Evolutionary conservation across 1,140 invertebrate species (phyloP).

Genomic region (Ceratina calcarata): DNA sequence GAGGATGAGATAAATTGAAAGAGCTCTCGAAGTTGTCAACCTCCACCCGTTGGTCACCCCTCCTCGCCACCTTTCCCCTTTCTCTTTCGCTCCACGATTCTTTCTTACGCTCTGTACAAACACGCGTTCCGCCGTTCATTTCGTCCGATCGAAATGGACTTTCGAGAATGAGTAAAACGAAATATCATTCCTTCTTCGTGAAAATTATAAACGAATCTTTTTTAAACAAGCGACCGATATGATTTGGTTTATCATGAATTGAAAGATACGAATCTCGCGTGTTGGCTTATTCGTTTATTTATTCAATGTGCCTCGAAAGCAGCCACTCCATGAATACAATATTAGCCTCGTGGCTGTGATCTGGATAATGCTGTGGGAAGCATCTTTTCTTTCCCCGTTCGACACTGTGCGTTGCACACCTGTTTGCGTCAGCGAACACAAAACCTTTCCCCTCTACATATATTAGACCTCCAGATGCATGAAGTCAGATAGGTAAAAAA

Average conservation of each 20-base stretch:
- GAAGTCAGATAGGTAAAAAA: no score
- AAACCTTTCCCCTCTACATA: no score
- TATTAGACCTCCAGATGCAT: no score
- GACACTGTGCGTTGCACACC: neutral
- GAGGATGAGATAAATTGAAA: constrained; percentile 78
- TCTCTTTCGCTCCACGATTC: neutral
- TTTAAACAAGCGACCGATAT: neutral
- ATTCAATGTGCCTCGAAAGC: constrained; percentile 69
- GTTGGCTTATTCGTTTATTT: constrained; percentile 70
- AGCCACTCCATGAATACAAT: constrained; percentile 73
- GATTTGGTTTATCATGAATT: neutral
- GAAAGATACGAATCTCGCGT: neutral
- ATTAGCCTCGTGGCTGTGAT: constrained; percentile 56
- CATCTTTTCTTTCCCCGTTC: constrained; percentile 20
- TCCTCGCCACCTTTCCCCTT: neutral
- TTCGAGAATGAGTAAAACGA: neutral
- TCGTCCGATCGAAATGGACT: neutral
- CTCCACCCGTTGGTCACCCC: constrained; percentile 62
- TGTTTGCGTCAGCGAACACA: constrained; percentile 2
- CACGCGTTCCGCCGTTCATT: neutral
- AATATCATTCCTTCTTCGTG: neutral
- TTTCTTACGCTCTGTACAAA: neutral
- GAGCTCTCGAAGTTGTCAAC: constrained; percentile 78
- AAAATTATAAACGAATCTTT: neutral
- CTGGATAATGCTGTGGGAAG: constrained; percentile 36